Evolutionary conservation across 2,113 vertebrate species (phyloP), one percentile per base, ranked within the genome.

Genomic region (Eleginops maclovinus): DNA sequence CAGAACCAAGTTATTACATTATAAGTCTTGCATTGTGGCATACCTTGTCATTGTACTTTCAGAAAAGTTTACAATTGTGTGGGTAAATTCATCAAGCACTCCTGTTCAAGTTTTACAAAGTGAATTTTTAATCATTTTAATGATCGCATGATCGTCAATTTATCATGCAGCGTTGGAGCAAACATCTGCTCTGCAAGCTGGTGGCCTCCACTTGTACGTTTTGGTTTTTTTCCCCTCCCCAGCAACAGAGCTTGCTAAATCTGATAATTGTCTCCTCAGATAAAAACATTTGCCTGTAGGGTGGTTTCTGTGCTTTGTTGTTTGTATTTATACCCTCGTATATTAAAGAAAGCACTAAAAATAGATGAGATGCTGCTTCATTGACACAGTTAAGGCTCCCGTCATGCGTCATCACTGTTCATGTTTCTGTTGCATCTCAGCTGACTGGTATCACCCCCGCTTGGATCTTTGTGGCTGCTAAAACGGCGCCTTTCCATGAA

Each of bases 331-430:
- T 26, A 47, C 31, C n/a, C 8, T 49, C 1, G 31, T 12, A 65
- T 71, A 60, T 77, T 65, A 64, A 68, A 81, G 50, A 5, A 40
- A 46, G 40, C 15, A 24, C 60, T 49, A 63, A 72, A 74, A 77
- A 82, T 60, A 63, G 36, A 69, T 50, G 19, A 70, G 15, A 14
- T 56, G 63, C 65, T 43, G 26, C 76, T 61, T 81, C 43, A 65
- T 16, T 62, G 53, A 69, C 44, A 79, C 17, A 47, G 8, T 72
- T 69, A 79, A 31, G 16, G 4, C 53, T 65, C 53, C 43, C 40
- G 77, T n/a, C 59, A 44, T 71, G 56, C 50, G 43, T 81, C 80
- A 84, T 77, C 62, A 1, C 21, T 12, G 53, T 61, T 79, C 54
- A 55, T 2, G 19, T 73, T 46, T 58, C 55, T 64, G 41, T 77